Evolutionary conservation across 2,888 invertebrate genomes (phyloP).

Genomic region (Hydrotaea diabolus): DNA sequence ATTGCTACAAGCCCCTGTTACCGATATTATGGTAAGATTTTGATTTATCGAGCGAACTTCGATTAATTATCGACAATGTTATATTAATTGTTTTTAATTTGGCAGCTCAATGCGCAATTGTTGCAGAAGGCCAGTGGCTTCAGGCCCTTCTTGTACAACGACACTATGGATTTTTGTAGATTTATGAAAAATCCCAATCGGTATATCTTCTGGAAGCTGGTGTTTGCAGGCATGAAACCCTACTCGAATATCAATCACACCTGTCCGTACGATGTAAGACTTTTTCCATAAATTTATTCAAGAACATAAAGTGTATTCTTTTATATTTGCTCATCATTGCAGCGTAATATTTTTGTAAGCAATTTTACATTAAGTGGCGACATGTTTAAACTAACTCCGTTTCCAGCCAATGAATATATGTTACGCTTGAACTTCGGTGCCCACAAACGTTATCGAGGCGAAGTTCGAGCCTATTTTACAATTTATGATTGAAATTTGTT

Average conservation of each 20-base stretch:
- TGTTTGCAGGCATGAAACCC: background rate
- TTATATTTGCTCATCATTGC: background rate
- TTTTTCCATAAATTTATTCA: background rate
- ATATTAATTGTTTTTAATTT: too few species aligned
- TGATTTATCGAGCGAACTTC: too few species aligned
- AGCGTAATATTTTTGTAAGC: constrained; percentile 10
- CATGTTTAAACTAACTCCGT: constrained; percentile 28
- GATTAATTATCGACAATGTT: too few species aligned
- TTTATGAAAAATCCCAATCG: background rate
- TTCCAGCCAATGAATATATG: constrained; percentile 27
- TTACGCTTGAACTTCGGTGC: background rate
- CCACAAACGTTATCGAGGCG: background rate
- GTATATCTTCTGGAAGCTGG: constrained; percentile 14
- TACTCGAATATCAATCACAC: constrained; percentile 16
- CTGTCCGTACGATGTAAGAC: background rate
- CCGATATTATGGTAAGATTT: background rate
- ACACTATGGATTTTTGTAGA: constrained; percentile 2
- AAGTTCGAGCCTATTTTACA: constrained; percentile 1
- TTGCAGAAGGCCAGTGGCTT: constrained; percentile 10
- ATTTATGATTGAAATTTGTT: too few species aligned
- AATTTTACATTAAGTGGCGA: background rate
- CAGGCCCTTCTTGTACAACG: constrained; percentile 30
- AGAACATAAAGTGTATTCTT: too few species aligned
- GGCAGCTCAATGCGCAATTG: background rate
- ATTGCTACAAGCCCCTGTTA: background rate